Conservation (phyloP, 2,797 vertebrate genomes). For the Macropus fuliginosus region DNA sequence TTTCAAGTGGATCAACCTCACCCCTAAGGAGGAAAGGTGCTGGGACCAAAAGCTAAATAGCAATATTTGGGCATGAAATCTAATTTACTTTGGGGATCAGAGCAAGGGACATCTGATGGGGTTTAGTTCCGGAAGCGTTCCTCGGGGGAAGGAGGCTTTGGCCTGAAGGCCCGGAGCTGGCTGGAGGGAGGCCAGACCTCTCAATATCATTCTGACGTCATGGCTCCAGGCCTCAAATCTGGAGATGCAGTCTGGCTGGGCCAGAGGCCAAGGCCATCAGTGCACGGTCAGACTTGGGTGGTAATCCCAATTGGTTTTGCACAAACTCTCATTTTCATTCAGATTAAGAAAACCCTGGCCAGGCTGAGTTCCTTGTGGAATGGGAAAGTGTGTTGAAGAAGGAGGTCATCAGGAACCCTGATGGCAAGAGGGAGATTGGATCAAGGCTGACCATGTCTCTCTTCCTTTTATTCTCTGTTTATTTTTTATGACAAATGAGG, state of each 20-base stretch:
- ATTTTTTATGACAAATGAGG: constrained; percentile 37
- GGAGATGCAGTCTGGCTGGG: constrained; percentile 49
- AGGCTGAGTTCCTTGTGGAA: constrained; percentile 67
- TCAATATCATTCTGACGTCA: not conserved
- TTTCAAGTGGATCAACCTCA: not conserved
- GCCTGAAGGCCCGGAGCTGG: not conserved
- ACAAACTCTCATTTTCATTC: constrained; percentile 57
- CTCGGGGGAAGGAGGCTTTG: not conserved
- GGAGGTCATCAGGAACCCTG: not conserved
- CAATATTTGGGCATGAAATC: constrained; percentile 33
- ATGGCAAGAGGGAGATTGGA: constrained; percentile 21
- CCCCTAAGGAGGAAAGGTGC: constrained; percentile 15
- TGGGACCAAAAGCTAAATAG: constrained; percentile 35
- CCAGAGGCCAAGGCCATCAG: constrained; percentile 65
- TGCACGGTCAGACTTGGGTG: constrained; percentile 53
- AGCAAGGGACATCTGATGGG: not conserved
- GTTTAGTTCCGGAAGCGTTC: constrained; percentile 28
- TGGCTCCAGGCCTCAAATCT: constrained; percentile 30
- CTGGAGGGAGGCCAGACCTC: constrained; percentile 47
- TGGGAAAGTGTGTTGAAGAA: constrained; percentile 10
- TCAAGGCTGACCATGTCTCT: not conserved
- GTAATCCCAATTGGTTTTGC: constrained; percentile 72
- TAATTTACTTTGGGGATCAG: constrained; percentile 42
- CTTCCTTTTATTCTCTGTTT: constrained; percentile 4
- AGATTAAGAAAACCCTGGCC: constrained; percentile 73